Evolutionary conservation across 2,797 vertebrate genomes (phyloP).

Genomic region (Meriones psammophilus): DNA sequence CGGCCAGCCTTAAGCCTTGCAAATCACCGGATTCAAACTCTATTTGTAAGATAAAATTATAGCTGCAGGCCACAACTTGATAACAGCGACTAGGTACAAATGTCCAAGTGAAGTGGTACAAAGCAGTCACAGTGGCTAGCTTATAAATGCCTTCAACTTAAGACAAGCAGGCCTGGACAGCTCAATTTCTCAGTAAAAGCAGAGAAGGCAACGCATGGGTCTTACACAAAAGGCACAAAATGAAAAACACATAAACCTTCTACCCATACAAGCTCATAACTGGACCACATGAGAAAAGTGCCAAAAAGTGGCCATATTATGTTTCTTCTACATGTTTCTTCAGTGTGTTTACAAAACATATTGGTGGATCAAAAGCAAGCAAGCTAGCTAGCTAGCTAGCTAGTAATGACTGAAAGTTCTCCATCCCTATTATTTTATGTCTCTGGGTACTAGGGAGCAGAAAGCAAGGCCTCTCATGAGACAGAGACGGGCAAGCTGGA

Average conservation of each 20-base stretch:
- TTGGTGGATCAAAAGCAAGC: neutral
- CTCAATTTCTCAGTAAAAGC: neutral
- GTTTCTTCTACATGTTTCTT: neutral
- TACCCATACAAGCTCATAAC: neutral
- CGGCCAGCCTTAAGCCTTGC: neutral
- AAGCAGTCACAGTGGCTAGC: neutral
- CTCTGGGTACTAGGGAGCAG: neutral
- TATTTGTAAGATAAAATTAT: conserved; percentile 24
- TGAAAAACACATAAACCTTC: conserved; percentile 25
- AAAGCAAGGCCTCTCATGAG: conserved; percentile 10
- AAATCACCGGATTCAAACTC: conserved; percentile 39
- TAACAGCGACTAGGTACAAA: neutral
- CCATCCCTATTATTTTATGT: neutral
- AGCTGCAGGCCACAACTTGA: conserved; percentile 3
- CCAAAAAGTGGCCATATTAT: neutral
- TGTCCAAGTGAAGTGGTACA: neutral
- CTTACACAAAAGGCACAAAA: conserved; percentile 11
- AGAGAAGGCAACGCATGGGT: neutral
- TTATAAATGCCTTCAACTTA: neutral
- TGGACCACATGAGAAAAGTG: neutral
- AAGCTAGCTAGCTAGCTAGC: neutral
- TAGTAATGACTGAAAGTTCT: neutral
- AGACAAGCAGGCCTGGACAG: conserved; percentile 5
- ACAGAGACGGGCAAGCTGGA: conserved; percentile 2
- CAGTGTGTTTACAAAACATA: conserved; percentile 8